Evolutionary conservation across 2,797 vertebrate species (phyloP), one percentile per base, ranked within the genome.

Genomic region (Manis pentadactyla): DNA sequence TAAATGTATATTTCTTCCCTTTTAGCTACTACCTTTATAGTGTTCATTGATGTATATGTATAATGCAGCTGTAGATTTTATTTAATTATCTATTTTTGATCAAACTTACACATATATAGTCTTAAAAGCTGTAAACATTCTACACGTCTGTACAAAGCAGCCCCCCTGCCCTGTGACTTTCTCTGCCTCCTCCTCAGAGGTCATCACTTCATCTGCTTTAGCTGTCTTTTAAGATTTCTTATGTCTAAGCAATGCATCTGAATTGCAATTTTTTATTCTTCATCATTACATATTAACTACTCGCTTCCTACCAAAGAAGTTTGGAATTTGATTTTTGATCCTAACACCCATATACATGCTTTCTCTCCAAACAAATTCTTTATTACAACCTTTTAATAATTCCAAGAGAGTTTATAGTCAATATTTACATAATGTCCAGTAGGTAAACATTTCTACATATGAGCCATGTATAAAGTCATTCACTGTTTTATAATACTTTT

Each of bases 221-320:
- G 42, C 29, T 74, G 27, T 49, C 19, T 31, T 74, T 31, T 5
- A 4, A 74, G 46, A 29, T 19, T 74, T 49, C 5, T 29, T 49
- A 8, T 19, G 42, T 13, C 11, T 13, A 34, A 55, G 51, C 31
- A 19, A 5, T 0, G 10, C 1, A 0, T 1, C 51, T 46, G 25
- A 13, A 5, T 9, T 14, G 27, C 1, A 53, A 1, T 23, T 92
- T 42, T 42, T 37, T n/a, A 27, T 42, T 90, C 57, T 31, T 49
- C 19, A 7, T 27, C 34, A 25, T 25, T 39, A 17, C 21, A 8
- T 15, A 8, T 5, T 19, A 53, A 27, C 31, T 27, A 1, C 39
- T 42, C 9, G 15, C 23, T 49, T 78, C 15, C 39, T 49, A 6
- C 12, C 2, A 37, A 17, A 31, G 34, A 75, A 4, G 7, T 2